Percentiles rank a stretch among this genome's conserved stretches.
phyloP scores from a whole-genome alignment of 2,888 invertebrate species.

The Archips xylosteana region DNA sequence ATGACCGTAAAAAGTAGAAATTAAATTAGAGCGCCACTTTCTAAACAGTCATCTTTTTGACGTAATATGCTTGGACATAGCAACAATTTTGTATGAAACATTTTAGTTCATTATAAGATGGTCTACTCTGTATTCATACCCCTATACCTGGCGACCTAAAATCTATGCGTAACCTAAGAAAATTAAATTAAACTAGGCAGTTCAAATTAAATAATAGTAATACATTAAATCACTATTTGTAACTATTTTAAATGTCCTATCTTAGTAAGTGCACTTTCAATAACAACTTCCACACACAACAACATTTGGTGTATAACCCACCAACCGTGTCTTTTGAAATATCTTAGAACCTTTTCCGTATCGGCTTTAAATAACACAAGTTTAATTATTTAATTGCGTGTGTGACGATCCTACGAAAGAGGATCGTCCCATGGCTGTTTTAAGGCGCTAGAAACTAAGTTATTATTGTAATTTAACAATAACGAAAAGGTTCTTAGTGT shows the following conservation, averaged over 20 bases:
- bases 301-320: slow-evolving; percentile 17
- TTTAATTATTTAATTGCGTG: not conserved
- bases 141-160: not conserved
- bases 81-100: too few relatives aligned
- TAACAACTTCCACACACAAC: slow-evolving; percentile 30
- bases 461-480: not conserved
- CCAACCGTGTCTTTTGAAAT: not conserved
- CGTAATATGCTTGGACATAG: too few relatives aligned
- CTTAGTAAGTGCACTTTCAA: slow-evolving; percentile 40
- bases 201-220: slow-evolving; percentile 39
- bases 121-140: not conserved
- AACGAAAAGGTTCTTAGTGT: not conserved
- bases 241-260: slow-evolving; percentile 20
- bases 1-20: too few relatives aligned
- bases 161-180: slow-evolving; percentile 27
- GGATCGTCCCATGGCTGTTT: too few relatives aligned
- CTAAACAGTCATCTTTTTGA: too few relatives aligned
- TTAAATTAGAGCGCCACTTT: too few relatives aligned
- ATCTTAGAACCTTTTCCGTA: not conserved
- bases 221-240: slow-evolving; percentile 32
- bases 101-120: too few relatives aligned
- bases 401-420: not conserved
- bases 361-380: not conserved
- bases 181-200: slow-evolving; percentile 36
- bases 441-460: too few relatives aligned